Evolutionary conservation across 1,140 invertebrate species (phyloP), one percentile per base, ranked within the genome.

Genomic region (Diploscapter pachys): DNA sequence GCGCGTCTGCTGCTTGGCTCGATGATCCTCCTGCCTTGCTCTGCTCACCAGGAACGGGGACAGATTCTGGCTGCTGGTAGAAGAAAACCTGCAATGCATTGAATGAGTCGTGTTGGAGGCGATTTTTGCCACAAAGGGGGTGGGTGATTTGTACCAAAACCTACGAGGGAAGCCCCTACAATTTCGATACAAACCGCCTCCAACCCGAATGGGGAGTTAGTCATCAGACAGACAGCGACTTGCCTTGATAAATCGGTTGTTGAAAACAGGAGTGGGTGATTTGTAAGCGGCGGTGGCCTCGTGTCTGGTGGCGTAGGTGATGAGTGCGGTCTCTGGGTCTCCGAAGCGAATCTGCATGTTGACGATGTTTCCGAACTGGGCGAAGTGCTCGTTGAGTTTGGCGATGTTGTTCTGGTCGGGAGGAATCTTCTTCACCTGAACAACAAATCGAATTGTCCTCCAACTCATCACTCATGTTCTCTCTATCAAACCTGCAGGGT

Each of bases 311-410:
- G 92, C 91, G 86, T 95, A 98, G 0, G 94, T 94, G 5, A 98
- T 91, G 5, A 98, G 88, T 0, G 95, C 95, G 4, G 92, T 92
- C 85, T 96, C 93, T 0, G 93, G 92, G 86, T 96, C 93, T 6
- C 91, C 92, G 69, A 72, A 94, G 76, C 90, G 90, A 56, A 94
- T 92, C 90, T 95, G 93, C 75, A 98, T 93, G 87, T 97, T 98
- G 13, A 94, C 91, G 83, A 98, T 93, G 87, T 92, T 94, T 72
- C 96, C 96, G 86, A 97, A 98, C 84, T 95, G 94, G 57, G 90
- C 90, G 86, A 98, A 98, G 86, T 97, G 94, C 87, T 95, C 93
- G 87, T 98, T 96, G 3, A 98, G 87, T 83, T 94, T 93, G 0
- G 92, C 91, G 79, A 98, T 98, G 80, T 93, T 95, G 87, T 98